Base-by-base conservation (phyloP, 2,113 vertebrate genomes). In the Nothoprocta perdicaria region DNA sequence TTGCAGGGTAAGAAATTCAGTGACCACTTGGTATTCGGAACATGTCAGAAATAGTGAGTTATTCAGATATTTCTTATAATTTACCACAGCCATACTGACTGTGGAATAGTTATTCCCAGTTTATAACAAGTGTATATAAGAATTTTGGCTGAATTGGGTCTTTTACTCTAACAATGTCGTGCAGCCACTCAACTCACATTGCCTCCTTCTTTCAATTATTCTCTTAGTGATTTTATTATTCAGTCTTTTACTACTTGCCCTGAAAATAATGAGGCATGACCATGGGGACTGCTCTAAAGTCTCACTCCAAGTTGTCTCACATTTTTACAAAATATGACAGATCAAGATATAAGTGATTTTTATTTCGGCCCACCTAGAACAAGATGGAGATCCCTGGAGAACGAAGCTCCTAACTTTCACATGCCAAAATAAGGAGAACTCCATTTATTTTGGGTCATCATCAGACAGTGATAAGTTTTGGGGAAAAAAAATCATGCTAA, bases 21-120 rank as follows among this genome's bases (percentile, higher is more conserved):
- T 5, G 8, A 19, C 60, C 75, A 45, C 94, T 95, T 91, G 91
- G 78, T 95, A 95, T 94, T 96, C 89, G 90, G 91, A 92, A 94
- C 89, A 94, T 95, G 91, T 89, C 84, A 29, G 22, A 85, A 79
- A 50, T 73, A 94, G 75, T 87, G 74, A 89, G 48, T 74, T 65
- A 76, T 85, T 92, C 78, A 90, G 84, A 79, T 91, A 79, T 68
- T 77, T 84, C 81, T 95, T 79, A 92, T 89, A 78, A 96, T 93
- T 94, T 77, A 89, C 93, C 6, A 0, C 84, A 80, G 89, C 78
- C 82, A 45, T 60, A 12, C 63, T 52, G 86, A 33, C 79, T 85
- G 87, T 43, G 80, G 68, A 92, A 93, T 67, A 87, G 41, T 41
- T 41, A 46, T 52, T 85, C 61, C 76, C 16, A 12, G n/a, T 74